Evolutionary conservation across 2,113 vertebrate species (phyloP).

Genomic region (Hirundichthys speculiger): DNA sequence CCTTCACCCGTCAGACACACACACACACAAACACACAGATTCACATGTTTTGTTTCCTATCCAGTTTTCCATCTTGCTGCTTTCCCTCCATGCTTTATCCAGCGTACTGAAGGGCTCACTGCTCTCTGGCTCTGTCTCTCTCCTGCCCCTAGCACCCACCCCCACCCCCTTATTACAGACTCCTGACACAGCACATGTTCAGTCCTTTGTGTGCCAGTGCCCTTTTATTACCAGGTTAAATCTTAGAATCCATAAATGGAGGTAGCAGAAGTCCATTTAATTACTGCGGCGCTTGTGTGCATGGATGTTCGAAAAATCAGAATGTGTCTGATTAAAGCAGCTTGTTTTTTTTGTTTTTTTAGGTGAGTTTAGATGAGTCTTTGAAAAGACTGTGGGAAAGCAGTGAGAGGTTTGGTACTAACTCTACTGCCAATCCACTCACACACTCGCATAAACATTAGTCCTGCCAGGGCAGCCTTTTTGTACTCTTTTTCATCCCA

Average conservation of each 20-base stretch:
- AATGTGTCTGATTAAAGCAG: constrained; percentile 12
- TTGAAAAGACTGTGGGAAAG: constrained; percentile 44
- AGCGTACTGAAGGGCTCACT: constrained; percentile 23
- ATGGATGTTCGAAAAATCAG: constrained; percentile 8
- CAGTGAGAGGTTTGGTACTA: constrained; percentile 39
- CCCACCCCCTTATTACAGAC: constrained; percentile 50
- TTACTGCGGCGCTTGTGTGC: constrained; percentile 3
- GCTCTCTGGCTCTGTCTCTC: constrained; percentile 3
- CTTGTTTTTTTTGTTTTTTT: constrained; percentile 1
- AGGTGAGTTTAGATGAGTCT: constrained; percentile 25
- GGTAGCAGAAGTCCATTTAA: constrained; percentile 29
- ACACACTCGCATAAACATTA: constrained; percentile 31
- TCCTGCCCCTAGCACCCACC: constrained; percentile 12
- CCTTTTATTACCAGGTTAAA: constrained; percentile 61
- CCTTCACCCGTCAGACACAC: neutral
- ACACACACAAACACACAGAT: constrained; percentile 21
- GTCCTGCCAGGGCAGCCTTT: constrained; percentile 52
- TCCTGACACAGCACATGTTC: constrained; percentile 67
- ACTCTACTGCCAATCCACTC: constrained; percentile 36
- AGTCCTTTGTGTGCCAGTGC: constrained; percentile 52
- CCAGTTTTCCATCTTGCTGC: constrained; percentile 28
- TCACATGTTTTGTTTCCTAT: constrained; percentile 18
- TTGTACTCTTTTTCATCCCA: constrained; percentile 57
- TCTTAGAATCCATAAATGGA: constrained; percentile 54
- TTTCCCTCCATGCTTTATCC: constrained; percentile 7